These are phyloP conservation scores for Zeus faber DNA, from an alignment of 2,113 vertebrate genomes.

Conservation along the genomic window DNA sequence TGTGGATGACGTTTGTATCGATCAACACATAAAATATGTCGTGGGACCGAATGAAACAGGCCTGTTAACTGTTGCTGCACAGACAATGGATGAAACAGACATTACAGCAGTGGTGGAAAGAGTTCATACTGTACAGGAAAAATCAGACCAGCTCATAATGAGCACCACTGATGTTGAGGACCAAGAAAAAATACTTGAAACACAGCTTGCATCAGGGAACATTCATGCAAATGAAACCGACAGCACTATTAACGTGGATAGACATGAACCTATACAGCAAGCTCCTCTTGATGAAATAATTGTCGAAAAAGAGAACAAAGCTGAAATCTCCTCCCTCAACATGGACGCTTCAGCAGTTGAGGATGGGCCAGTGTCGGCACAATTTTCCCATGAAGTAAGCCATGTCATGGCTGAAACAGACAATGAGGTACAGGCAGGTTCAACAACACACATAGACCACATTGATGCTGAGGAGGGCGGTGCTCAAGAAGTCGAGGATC, in stretches of 20 bases:
- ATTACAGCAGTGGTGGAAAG: not conserved
- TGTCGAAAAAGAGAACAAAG: too few species aligned
- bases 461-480: not conserved
- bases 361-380: not conserved
- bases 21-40: constrained; percentile 10
- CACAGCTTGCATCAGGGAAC: too few species aligned
- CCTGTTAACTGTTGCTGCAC: not conserved
- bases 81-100: constrained; percentile 14
- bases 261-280: too few species aligned
- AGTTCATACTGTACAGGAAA: constrained; percentile 17
- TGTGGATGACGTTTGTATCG: not conserved
- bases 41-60: constrained; percentile 4
- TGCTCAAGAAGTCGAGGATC: constrained; percentile 5
- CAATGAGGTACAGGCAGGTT: not conserved
- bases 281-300: too few species aligned
- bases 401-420: not conserved
- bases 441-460: not conserved
- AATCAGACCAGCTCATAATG: constrained; percentile 6
- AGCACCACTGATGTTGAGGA: constrained; percentile 19
- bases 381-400: constrained; percentile 9
- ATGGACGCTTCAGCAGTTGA: not conserved
- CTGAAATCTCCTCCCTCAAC: too few species aligned
- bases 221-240: too few species aligned
- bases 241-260: too few species aligned
- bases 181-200: too few species aligned